Conservation (phyloP, 2,113 vertebrate species). For the Corythoichthys intestinalis region DNA sequence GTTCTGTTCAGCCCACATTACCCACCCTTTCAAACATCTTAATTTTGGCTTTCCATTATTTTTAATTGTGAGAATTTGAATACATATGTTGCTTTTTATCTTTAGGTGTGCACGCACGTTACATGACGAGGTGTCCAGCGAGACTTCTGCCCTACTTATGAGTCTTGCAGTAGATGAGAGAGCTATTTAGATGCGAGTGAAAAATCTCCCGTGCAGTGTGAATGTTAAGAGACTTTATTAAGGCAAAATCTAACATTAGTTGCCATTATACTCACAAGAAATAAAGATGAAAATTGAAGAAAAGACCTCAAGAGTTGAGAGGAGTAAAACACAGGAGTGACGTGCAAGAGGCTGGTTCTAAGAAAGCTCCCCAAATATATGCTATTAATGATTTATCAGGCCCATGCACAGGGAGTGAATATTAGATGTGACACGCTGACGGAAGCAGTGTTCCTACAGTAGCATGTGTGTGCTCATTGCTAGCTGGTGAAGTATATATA, state of each 20-base stretch:
- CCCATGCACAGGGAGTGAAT: conserved; percentile 44
- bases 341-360: conserved; percentile 43
- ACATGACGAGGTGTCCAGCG: conserved; percentile 35
- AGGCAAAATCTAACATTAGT: conserved; percentile 9
- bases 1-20: conserved; percentile 7
- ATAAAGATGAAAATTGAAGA: not conserved
- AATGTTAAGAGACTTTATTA: conserved; percentile 26
- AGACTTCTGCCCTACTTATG: conserved; percentile 66
- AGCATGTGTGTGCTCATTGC: not conserved
- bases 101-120: conserved; percentile 37
- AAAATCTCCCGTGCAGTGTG: conserved; percentile 37
- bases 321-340: conserved; percentile 41
- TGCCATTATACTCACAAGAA: not conserved
- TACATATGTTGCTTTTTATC: conserved; percentile 22
- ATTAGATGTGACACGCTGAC: conserved; percentile 56
- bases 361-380: conserved; percentile 69
- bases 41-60: not conserved
- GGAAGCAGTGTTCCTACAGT: conserved; percentile 41
- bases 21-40: conserved; percentile 9
- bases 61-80: not conserved
- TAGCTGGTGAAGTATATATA: not conserved
- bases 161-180: conserved; percentile 39
- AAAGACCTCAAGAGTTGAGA: not conserved
- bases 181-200: conserved; percentile 46
- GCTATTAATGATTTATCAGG: conserved; percentile 54